These are phyloP conservation scores for Clarias macrocephalus DNA, from an alignment of 2,113 vertebrate genomes.

Conservation along the genomic window DNA sequence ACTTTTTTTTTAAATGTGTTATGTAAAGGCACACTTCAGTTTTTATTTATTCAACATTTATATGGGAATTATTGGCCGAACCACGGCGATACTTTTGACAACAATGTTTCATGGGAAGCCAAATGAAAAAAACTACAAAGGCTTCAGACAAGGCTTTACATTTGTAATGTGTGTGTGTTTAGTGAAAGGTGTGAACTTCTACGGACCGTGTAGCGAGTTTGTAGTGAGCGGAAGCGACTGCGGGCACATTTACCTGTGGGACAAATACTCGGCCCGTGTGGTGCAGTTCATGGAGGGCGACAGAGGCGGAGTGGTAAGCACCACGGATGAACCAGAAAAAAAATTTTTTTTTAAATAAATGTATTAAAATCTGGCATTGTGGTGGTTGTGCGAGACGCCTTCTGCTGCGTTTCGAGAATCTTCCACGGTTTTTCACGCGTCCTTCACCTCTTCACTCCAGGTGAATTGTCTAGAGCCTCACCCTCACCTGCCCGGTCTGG, in stretches of 20 bases:
- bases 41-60: too few species aligned
- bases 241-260: conserved; percentile 94
- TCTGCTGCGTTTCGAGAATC: not conserved
- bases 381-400: too few species aligned
- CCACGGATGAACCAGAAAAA: not conserved
- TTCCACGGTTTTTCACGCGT: not conserved
- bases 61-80: not conserved
- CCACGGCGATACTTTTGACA: not conserved
- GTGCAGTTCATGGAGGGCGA: conserved; percentile 96
- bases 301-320: conserved; percentile 90
- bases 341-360: too few species aligned
- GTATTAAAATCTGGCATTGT: too few species aligned
- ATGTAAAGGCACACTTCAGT: too few species aligned
- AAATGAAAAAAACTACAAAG: not conserved
- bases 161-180: conserved; percentile 16
- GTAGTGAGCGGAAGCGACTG: conserved; percentile 94
- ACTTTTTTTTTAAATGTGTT: too few species aligned
- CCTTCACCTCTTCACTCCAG: conserved; percentile 60
- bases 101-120: not conserved
- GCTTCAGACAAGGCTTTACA: not conserved
- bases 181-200: conserved; percentile 96
- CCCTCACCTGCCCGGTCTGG: conserved; percentile 87
- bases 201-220: conserved; percentile 88
- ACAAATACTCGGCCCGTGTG: conserved; percentile 89
- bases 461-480: conserved; percentile 95